Percentiles rank a stretch among this genome's conserved stretches.
Conservation (phyloP, 2,888 invertebrate genomes). For the Diloba caeruleocephala region DNA sequence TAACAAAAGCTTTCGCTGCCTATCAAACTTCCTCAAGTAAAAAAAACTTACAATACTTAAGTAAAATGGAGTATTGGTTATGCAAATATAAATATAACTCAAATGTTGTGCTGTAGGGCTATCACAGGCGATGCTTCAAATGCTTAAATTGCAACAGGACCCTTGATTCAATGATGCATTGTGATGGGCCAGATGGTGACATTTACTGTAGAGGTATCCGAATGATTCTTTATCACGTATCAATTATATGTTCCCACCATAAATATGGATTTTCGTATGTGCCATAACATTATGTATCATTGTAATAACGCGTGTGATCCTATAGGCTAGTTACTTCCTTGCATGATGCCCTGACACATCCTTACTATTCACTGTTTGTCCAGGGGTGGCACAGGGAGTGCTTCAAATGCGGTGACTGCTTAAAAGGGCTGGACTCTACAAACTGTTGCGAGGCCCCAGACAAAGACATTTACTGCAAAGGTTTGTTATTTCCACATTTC, state of each 20-base stretch:
- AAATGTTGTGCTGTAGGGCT: slow-evolving; percentile 90
- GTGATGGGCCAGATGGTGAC: slow-evolving; percentile 97
- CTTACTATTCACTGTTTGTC: slow-evolving; percentile 86
- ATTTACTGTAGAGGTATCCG: slow-evolving; percentile 97
- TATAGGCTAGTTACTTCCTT: slow-evolving; percentile 61
- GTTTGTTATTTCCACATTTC: slow-evolving; percentile 86
- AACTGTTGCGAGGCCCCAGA: slow-evolving; percentile 98
- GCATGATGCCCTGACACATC: slow-evolving; percentile 75
- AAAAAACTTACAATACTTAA: too few relatives aligned
- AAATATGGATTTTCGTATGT: slow-evolving; percentile 69
- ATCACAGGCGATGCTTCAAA: slow-evolving; percentile 97
- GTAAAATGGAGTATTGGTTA: slow-evolving; percentile 5
- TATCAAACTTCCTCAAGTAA: slow-evolving; percentile 1
- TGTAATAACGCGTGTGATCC: slow-evolving; percentile 79
- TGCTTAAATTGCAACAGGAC: slow-evolving; percentile 95
- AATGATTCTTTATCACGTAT: slow-evolving; percentile 56
- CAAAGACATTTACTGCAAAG: slow-evolving; percentile 99
- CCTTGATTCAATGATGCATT: slow-evolving; percentile 96
- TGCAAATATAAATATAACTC: slow-evolving; percentile 32
- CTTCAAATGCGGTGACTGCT: slow-evolving; percentile 97
- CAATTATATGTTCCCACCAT: slow-evolving; percentile 50
- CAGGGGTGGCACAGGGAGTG: slow-evolving; percentile 97
- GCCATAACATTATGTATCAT: slow-evolving; percentile 74
- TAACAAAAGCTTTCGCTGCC: slow-evolving; percentile 34
- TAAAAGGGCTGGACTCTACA: slow-evolving; percentile 96